Evolutionary conservation across 2,797 vertebrate genomes (phyloP).

Genomic region (Ispidina lecontei): DNA sequence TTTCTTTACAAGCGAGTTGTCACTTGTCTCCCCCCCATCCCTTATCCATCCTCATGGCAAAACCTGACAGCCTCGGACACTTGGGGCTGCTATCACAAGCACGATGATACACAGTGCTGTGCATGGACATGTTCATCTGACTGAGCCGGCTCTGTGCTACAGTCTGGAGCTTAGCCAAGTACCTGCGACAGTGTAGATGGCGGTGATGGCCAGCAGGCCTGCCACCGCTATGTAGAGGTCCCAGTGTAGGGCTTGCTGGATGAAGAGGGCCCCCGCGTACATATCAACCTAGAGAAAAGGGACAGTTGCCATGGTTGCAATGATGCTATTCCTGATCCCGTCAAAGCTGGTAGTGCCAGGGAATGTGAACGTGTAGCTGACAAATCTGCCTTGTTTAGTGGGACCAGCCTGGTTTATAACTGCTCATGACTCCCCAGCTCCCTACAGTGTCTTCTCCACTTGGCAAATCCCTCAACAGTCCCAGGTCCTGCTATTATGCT

Average conservation of each 20-base stretch:
- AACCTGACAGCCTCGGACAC: fast-evolving
- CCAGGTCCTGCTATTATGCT: not conserved
- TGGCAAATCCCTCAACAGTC: not conserved
- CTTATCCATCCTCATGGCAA: not conserved
- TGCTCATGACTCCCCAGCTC: fast-evolving
- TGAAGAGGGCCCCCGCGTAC: conserved; percentile 95
- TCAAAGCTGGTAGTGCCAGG: not conserved
- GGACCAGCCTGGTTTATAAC: not conserved
- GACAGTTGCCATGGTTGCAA: fast-evolving
- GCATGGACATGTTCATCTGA: fast-evolving
- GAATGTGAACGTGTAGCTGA: fast-evolving
- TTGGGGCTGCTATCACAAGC: fast-evolving
- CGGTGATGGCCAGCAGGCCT: conserved; percentile 88
- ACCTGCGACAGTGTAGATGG: conserved; percentile 94
- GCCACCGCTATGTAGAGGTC: conserved; percentile 91
- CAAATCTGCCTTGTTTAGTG: not conserved
- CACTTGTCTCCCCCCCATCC: fast-evolving
- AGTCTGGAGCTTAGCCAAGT: not conserved
- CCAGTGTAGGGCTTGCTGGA: conserved; percentile 92
- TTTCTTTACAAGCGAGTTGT: not conserved
- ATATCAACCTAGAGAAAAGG: conserved; percentile 85
- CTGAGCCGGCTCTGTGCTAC: fast-evolving
- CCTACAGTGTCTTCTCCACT: fast-evolving
- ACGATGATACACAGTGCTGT: fast-evolving
- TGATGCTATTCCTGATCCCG: fast-evolving